Conservation (phyloP, 2,888 invertebrate species). For the Torymus tubicola region DNA sequence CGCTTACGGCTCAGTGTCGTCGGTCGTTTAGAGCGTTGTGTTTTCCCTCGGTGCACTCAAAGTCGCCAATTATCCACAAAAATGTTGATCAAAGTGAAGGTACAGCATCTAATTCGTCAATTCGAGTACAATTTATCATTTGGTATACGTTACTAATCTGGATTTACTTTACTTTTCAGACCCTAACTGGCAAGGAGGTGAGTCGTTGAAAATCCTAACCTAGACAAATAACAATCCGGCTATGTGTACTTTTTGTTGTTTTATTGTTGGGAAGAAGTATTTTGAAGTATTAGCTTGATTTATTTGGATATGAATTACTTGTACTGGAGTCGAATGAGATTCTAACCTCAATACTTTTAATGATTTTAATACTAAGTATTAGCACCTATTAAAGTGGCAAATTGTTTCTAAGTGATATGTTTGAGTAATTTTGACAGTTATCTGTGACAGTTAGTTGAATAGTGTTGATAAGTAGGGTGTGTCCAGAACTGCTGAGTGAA, state of each 20-base stretch:
- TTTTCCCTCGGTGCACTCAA: too few species aligned
- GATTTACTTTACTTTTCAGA: constrained; percentile 79
- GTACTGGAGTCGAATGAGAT: neutral
- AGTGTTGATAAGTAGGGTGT: too few species aligned
- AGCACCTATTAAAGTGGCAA: neutral
- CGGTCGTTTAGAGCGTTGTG: constrained; percentile 12
- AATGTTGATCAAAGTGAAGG: constrained; percentile 91
- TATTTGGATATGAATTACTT: too few species aligned
- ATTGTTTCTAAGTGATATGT: neutral
- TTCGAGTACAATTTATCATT: constrained; percentile 15
- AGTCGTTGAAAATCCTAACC: constrained; percentile 63
- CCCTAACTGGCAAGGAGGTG: constrained; percentile 91
- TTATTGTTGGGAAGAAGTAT: constrained; percentile 2
- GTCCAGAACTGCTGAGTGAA: too few species aligned
- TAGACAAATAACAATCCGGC: constrained; percentile 38
- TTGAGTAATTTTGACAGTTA: neutral
- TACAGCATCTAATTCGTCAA: constrained; percentile 72
- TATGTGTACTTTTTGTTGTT: constrained; percentile 39
- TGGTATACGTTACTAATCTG: constrained; percentile 48
- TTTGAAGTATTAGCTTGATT: too few species aligned
- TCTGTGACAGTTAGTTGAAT: too few species aligned
- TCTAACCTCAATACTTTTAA: constrained; percentile 32
- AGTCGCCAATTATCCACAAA: constrained; percentile 67
- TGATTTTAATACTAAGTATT: constrained; percentile 16
- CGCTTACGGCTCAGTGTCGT: constrained; percentile 22